Evolutionary conservation across 2,888 invertebrate genomes (phyloP).

Genomic region (Gymnoscelis rufifasciata): DNA sequence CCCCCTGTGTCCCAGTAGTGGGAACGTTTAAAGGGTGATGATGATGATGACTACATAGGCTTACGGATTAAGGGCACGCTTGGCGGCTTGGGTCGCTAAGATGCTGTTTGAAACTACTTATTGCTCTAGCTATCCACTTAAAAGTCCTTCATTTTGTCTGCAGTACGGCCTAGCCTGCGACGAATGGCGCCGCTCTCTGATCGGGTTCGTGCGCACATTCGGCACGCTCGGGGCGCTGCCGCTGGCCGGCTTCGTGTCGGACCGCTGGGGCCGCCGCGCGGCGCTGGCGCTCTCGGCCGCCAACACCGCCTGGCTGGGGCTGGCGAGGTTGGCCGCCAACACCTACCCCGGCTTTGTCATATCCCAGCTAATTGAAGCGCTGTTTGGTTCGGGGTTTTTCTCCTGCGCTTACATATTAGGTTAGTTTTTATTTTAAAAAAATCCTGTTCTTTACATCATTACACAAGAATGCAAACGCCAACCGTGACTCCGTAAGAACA

Average conservation of each 20-base stretch:
- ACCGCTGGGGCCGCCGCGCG: slow-evolving; percentile 83
- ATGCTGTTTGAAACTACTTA: no score
- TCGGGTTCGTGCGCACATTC: slow-evolving; percentile 84
- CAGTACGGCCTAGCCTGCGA: slow-evolving; percentile 82
- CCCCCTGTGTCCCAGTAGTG: no score
- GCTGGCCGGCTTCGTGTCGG: slow-evolving; percentile 84
- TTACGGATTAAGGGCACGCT: no score
- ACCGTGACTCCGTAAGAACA: no score
- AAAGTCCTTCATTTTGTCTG: neutral
- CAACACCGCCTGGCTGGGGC: slow-evolving; percentile 81
- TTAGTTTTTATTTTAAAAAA: slow-evolving; percentile 42
- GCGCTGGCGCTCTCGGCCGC: slow-evolving; percentile 78
- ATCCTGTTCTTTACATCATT: no score
- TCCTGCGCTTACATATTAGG: slow-evolving; percentile 84
- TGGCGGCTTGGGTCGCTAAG: no score
- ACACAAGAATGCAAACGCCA: no score
- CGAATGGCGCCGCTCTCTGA: slow-evolving; percentile 84
- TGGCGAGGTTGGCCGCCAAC: slow-evolving; percentile 76
- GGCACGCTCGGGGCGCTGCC: slow-evolving; percentile 84
- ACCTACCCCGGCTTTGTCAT: slow-evolving; percentile 82
- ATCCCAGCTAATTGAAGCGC: slow-evolving; percentile 84
- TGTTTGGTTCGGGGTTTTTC: slow-evolving; percentile 82
- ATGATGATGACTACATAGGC: no score
- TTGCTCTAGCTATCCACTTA: no score
- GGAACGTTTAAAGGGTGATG: no score